phyloP scores from a whole-genome alignment of 64 coral and sea anemone species.

The Dendronephthya gigantea region DNA sequence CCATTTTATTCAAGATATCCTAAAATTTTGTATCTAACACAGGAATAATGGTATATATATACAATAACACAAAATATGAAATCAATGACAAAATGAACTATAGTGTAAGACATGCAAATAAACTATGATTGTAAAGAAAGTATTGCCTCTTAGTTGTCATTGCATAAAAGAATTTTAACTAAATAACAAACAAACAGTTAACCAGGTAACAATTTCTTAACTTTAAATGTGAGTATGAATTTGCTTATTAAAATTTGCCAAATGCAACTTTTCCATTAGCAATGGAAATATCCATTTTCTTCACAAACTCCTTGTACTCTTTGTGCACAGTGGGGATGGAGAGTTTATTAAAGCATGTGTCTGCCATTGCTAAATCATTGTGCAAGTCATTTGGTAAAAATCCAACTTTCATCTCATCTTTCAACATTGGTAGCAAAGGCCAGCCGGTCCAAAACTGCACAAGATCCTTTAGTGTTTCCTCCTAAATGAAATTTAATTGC shows the following conservation, averaged over 20 bases:
- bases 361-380: background rate
- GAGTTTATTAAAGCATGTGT: background rate
- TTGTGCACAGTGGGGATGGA: background rate
- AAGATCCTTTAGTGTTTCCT: constrained; percentile 26
- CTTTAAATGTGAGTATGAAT: background rate
- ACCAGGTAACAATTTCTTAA: background rate
- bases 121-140: no score
- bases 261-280: background rate
- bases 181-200: no score
- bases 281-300: background rate
- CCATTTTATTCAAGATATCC: no score
- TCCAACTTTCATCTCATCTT: background rate
- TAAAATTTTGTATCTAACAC: no score
- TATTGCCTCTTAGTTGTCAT: no score
- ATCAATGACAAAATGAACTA: no score
- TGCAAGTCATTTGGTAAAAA: background rate
- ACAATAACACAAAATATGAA: no score
- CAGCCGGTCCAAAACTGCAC: constrained; percentile 32
- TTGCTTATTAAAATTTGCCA: background rate
- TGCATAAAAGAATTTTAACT: no score
- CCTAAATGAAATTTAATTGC: background rate
- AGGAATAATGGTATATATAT: no score
- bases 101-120: no score
- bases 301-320: background rate
- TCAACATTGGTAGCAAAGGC: constrained; percentile 13